phyloP scores from a whole-genome alignment of 2,797 vertebrate genomes.

The Spea hammondii region DNA sequence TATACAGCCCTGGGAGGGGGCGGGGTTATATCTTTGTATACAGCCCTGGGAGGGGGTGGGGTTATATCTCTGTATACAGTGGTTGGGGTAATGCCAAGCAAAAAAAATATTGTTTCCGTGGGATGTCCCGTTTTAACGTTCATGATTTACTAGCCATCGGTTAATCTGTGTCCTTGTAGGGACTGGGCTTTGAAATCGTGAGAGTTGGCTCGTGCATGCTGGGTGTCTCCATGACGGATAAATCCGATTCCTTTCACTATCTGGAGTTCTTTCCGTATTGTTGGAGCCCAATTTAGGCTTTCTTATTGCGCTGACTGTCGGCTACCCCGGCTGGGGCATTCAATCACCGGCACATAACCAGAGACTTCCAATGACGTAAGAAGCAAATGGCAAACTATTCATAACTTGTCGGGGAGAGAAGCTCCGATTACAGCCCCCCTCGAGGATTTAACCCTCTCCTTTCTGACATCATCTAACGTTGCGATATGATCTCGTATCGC shows the following conservation, averaged over 20 bases:
- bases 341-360: slow-evolving; percentile 39
- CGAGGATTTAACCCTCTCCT: slow-evolving; percentile 17
- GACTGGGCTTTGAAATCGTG: neutral
- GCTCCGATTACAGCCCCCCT: slow-evolving; percentile 32
- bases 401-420: slow-evolving; percentile 3
- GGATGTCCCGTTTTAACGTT: too few relatives aligned
- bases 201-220: neutral
- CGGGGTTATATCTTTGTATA: too few relatives aligned
- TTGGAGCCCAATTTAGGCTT: neutral
- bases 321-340: slow-evolving; percentile 24
- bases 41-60: too few relatives aligned
- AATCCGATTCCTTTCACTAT: neutral
- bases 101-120: too few relatives aligned
- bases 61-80: too few relatives aligned
- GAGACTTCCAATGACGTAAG: slow-evolving; percentile 35
- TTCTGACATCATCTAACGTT: too few relatives aligned
- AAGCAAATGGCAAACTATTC: slow-evolving; percentile 36
- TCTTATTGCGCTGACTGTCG: slow-evolving; percentile 6
- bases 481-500: too few relatives aligned
- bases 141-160: too few relatives aligned
- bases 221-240: slow-evolving; percentile 6
- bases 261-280: slow-evolving; percentile 28
- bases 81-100: too few relatives aligned
- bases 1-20: too few relatives aligned
- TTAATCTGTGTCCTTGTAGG: too few relatives aligned